phyloP scores from a whole-genome alignment of 2,797 vertebrate species.

The Clarias fuscus region DNA sequence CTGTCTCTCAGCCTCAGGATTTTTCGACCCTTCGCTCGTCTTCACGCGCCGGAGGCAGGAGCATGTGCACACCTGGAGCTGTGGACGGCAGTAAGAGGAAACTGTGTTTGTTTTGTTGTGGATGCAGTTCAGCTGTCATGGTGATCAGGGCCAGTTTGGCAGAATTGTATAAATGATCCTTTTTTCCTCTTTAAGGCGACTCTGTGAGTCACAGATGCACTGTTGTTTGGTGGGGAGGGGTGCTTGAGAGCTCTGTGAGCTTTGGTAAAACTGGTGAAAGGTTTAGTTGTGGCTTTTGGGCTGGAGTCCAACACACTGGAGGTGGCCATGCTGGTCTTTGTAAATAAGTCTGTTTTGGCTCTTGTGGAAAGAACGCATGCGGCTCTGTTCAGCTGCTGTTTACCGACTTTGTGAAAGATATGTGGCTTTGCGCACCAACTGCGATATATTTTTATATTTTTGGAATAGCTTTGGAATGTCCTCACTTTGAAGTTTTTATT shows the following conservation, averaged over 20 bases:
- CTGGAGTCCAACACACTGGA: constrained; percentile 1
- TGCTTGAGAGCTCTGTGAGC: constrained; percentile 6
- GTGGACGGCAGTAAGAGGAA: constrained; percentile 76
- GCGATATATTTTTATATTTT: background rate
- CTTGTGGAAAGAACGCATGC: constrained; percentile 17
- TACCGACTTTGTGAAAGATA: background rate
- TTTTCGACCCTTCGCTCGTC: constrained; percentile 7
- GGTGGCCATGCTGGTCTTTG: constrained; percentile 35
- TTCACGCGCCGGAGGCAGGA: constrained; percentile 66
- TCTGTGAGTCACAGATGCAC: constrained; percentile 7
- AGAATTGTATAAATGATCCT: background rate
- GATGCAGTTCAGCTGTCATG: constrained; percentile 20
- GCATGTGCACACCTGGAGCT: constrained; percentile 81
- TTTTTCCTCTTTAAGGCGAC: background rate
- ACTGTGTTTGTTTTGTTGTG: constrained; percentile 56
- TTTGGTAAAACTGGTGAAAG: constrained; percentile 28
- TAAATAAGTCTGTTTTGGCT: constrained; percentile 20
- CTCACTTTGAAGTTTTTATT: background rate
- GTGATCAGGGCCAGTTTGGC: constrained; percentile 23
- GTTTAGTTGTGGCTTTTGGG: constrained; percentile 38
- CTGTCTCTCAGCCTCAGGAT: constrained; percentile 19
- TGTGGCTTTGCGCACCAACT: background rate
- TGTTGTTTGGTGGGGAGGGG: constrained; percentile 26
- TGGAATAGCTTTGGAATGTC: background rate
- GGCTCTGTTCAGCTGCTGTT: constrained; percentile 24